phyloP scores from a whole-genome alignment of 2,888 invertebrate species.

The Lysandra coridon region DNA sequence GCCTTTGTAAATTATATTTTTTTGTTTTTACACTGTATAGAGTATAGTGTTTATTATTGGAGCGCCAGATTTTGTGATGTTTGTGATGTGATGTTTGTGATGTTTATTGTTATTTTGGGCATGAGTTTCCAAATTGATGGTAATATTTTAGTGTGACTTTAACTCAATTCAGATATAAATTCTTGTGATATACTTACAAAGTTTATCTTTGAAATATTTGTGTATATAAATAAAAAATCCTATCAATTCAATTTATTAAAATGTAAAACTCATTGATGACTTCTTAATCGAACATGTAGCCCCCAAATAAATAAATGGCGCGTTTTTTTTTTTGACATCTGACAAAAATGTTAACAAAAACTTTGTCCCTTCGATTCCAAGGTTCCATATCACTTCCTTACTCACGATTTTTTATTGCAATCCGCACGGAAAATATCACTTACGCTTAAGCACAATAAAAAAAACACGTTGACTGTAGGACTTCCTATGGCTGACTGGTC shows the following conservation, averaged over 20 bases:
- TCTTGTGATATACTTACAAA: not conserved
- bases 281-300: not conserved
- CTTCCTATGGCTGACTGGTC: slow-evolving; percentile 69
- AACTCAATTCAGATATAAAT: not conserved
- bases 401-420: slow-evolving; percentile 24
- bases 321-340: not conserved
- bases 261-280: not conserved
- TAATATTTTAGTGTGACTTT: not conserved
- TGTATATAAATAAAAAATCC: not conserved
- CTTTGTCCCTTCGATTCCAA: slow-evolving; percentile 8
- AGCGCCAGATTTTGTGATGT: not conserved
- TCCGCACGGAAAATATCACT: slow-evolving; percentile 32
- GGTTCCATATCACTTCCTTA: slow-evolving; percentile 21
- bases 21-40: not conserved
- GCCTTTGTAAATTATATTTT: too few species aligned
- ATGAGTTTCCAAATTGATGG: not conserved
- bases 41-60: not conserved
- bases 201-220: not conserved
- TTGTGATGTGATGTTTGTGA: too few species aligned
- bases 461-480: slow-evolving; percentile 53
- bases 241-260: not conserved
- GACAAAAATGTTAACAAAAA: not conserved
- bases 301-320: not conserved
- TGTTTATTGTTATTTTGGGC: not conserved
- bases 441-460: slow-evolving; percentile 32